A percentile compares a stretch with the other conserved stretches of the same genome.
Evolutionary conservation across 1,140 invertebrate genomes (phyloP).

Genomic region (Neodiprion pinetum): DNA sequence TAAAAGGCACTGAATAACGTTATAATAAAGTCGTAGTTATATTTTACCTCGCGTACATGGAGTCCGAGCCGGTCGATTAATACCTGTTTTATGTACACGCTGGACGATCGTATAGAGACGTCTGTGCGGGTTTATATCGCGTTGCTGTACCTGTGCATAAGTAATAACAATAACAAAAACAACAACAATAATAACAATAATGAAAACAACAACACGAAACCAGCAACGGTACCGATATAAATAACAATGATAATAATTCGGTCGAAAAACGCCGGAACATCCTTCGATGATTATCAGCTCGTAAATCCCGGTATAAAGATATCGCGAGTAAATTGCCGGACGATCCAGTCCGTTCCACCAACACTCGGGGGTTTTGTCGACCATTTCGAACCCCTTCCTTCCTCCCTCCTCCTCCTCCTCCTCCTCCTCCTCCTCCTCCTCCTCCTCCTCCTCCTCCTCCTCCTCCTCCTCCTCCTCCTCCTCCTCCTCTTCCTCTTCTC

Average conservation of each 20-base stretch:
- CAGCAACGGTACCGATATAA: slow-evolving; percentile 4
- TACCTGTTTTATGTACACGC: neutral
- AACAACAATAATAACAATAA: slow-evolving; percentile 4
- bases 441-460: too few relatives aligned
- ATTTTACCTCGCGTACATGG: neutral
- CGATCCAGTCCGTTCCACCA: slow-evolving; percentile 24
- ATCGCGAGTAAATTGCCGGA: slow-evolving; percentile 61
- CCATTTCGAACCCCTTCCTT: too few relatives aligned
- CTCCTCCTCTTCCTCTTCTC: too few relatives aligned
- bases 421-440: too few relatives aligned
- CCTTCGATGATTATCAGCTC: slow-evolving; percentile 62
- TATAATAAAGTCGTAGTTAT: slow-evolving; percentile 3
- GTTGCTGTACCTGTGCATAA: too few relatives aligned
- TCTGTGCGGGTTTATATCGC: neutral
- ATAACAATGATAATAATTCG: slow-evolving; percentile 62
- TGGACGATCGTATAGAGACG: neutral
- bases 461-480: too few relatives aligned
- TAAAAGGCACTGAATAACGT: slow-evolving; percentile 18
- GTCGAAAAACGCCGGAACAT: slow-evolving; percentile 57
- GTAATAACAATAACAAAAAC: neutral
- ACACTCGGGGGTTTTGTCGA: neutral
- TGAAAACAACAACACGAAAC: neutral
- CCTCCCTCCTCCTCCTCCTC: too few relatives aligned
- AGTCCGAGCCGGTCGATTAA: neutral
- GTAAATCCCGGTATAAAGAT: slow-evolving; percentile 61